phyloP scores from a whole-genome alignment of 2,113 vertebrate species.

The Trinectes maculatus region DNA sequence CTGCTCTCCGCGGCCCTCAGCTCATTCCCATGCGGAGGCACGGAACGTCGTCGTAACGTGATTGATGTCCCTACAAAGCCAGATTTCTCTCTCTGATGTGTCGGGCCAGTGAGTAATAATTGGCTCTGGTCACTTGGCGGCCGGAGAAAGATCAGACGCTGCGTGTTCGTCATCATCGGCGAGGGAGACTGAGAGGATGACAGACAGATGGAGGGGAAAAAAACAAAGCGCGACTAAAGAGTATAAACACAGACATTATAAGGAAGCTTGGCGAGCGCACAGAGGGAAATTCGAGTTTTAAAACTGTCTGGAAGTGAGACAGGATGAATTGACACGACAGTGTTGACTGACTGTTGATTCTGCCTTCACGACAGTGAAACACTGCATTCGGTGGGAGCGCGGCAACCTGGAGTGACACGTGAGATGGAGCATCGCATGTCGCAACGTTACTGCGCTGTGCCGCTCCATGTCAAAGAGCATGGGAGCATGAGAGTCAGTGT shows the following conservation, averaged over 20 bases:
- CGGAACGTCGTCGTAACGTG: conserved; percentile 19
- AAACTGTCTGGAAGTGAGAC: background rate
- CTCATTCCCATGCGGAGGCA: conserved; percentile 36
- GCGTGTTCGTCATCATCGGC: conserved; percentile 29
- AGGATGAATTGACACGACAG: background rate
- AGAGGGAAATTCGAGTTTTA: conserved; percentile 1
- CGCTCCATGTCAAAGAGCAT: conserved; percentile 79
- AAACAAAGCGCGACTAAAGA: background rate
- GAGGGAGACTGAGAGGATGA: conserved; percentile 12
- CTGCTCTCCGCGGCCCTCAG: background rate
- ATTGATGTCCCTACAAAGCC: conserved; percentile 57
- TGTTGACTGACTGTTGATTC: background rate
- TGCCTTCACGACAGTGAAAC: background rate
- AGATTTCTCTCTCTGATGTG: conserved; percentile 54
- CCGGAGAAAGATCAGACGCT: conserved; percentile 40
- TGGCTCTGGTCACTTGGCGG: conserved; percentile 22
- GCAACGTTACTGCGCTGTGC: conserved; percentile 40
- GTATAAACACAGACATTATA: background rate
- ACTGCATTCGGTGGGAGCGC: conserved; percentile 2
- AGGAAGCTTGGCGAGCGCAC: conserved; percentile 7
- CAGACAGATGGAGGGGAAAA: background rate
- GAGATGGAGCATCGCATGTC: conserved; percentile 43
- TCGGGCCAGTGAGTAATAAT: conserved; percentile 27
- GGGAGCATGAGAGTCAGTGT: conserved; percentile 74
- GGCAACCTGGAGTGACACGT: conserved; percentile 11